Evolutionary conservation across 1,140 invertebrate species (phyloP).

Genomic region (Temnothorax nylanderi): DNA sequence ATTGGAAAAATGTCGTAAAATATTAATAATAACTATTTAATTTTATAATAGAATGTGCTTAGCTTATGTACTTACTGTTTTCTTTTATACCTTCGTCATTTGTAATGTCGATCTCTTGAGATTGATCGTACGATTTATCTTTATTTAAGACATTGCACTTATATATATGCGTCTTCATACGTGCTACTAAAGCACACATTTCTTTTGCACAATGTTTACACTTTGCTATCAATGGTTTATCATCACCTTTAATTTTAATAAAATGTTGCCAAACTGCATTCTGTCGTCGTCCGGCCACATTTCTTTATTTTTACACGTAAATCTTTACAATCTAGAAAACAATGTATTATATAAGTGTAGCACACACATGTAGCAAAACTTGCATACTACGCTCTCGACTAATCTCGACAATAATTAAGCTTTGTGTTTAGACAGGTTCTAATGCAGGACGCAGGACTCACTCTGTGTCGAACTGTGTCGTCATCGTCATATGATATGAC

Average conservation of each 20-base stretch:
- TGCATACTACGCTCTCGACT: too few species aligned
- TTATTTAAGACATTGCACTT: background rate
- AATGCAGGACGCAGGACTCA: too few species aligned
- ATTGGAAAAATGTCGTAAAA: too few species aligned
- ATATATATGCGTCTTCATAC: background rate
- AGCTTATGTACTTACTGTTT: background rate
- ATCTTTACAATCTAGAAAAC: too few species aligned
- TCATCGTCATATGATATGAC: too few species aligned
- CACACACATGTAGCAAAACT: too few species aligned
- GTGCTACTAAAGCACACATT: slow-evolving; percentile 9
- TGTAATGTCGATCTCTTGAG: background rate
- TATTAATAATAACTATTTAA: background rate
- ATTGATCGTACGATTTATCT: background rate
- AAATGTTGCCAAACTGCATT: slow-evolving; percentile 10
- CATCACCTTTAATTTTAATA: background rate
- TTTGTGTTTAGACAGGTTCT: too few species aligned
- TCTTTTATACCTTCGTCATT: background rate
- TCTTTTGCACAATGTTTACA: background rate
- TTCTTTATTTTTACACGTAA: background rate
- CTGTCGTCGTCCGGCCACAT: background rate
- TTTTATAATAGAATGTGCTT: background rate
- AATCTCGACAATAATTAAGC: too few species aligned
- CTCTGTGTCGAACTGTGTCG: too few species aligned
- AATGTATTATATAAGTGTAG: too few species aligned
- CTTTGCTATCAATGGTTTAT: background rate